These are phyloP conservation scores for Diadegma fenestrale DNA, from an alignment of 2,888 invertebrate genomes.

Conservation along the genomic window DNA sequence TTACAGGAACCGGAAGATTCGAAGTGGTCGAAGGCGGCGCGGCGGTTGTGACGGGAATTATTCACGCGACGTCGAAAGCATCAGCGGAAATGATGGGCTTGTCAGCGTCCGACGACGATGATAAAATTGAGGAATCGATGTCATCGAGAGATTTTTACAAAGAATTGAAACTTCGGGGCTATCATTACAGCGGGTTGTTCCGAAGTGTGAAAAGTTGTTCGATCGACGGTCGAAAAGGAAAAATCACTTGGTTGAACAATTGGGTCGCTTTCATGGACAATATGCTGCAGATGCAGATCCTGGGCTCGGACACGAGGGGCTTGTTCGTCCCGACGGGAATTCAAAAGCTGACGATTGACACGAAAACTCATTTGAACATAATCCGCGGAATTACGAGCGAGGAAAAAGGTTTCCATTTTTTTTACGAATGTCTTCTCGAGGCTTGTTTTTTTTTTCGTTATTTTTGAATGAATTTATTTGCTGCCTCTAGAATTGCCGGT, in stretches of 20 bases:
- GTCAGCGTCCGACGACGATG: slow-evolving; percentile 70
- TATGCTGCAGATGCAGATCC: slow-evolving; percentile 88
- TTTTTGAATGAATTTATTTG: background rate
- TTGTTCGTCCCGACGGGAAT: slow-evolving; percentile 88
- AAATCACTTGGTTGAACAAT: slow-evolving; percentile 87
- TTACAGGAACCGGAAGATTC: slow-evolving; percentile 83
- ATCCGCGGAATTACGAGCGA: slow-evolving; percentile 74
- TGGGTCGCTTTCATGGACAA: slow-evolving; percentile 90
- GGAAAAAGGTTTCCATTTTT: slow-evolving; percentile 74
- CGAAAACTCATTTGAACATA: slow-evolving; percentile 82
- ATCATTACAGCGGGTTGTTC: slow-evolving; percentile 86
- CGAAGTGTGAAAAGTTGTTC: slow-evolving; percentile 85
- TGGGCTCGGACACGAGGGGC: slow-evolving; percentile 84
- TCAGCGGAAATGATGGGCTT: slow-evolving; percentile 77
- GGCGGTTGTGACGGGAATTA: slow-evolving; percentile 90
- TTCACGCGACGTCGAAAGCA: slow-evolving; percentile 87
- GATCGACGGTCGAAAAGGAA: slow-evolving; percentile 82
- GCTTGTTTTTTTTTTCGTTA: background rate
- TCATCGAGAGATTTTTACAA: slow-evolving; percentile 83
- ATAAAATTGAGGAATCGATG: slow-evolving; percentile 75
- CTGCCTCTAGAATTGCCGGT: slow-evolving; percentile 82
- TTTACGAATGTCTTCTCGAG: background rate
- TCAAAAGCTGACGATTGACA: slow-evolving; percentile 86
- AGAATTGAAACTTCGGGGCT: slow-evolving; percentile 86
- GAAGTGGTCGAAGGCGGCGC: slow-evolving; percentile 90